These are phyloP conservation scores for Acleris holmiana DNA, from an alignment of 2,888 invertebrate species.

Conservation along the genomic window DNA sequence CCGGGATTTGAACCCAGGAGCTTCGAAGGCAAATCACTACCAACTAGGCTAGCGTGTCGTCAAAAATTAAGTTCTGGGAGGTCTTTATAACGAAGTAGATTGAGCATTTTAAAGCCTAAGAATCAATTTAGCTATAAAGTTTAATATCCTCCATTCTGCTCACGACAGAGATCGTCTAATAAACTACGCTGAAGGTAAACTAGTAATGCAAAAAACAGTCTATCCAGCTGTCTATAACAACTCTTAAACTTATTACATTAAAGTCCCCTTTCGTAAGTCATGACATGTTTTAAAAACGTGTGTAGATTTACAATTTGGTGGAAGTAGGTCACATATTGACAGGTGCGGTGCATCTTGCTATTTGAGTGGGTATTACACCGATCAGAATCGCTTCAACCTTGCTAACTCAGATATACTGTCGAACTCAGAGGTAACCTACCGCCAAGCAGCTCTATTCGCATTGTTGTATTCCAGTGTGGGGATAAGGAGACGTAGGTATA, in stretches of 20 bases:
- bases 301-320: slow-evolving; percentile 41
- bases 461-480: too few species aligned
- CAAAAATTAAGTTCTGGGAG: neutral
- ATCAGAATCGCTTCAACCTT: too few species aligned
- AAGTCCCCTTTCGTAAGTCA: slow-evolving; percentile 9
- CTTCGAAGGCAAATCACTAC: too few species aligned
- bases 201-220: slow-evolving; percentile 38
- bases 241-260: neutral
- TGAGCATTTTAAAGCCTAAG: neutral
- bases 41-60: too few species aligned
- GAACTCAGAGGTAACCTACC: too few species aligned
- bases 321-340: slow-evolving; percentile 46
- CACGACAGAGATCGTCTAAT: slow-evolving; percentile 27
- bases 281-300: slow-evolving; percentile 5
- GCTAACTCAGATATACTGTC: too few species aligned
- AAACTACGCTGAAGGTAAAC: slow-evolving; percentile 50
- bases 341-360: slow-evolving; percentile 49
- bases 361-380: slow-evolving; percentile 20
- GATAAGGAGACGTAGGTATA: too few species aligned
- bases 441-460: too few species aligned
- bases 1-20: too few species aligned
- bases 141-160: slow-evolving; percentile 15
- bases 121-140: slow-evolving; percentile 1
- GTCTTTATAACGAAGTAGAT: neutral
- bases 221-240: slow-evolving; percentile 6